These are phyloP conservation scores for Capitulum mitella DNA, from an alignment of 2,888 invertebrate genomes.

Conservation along the genomic window DNA sequence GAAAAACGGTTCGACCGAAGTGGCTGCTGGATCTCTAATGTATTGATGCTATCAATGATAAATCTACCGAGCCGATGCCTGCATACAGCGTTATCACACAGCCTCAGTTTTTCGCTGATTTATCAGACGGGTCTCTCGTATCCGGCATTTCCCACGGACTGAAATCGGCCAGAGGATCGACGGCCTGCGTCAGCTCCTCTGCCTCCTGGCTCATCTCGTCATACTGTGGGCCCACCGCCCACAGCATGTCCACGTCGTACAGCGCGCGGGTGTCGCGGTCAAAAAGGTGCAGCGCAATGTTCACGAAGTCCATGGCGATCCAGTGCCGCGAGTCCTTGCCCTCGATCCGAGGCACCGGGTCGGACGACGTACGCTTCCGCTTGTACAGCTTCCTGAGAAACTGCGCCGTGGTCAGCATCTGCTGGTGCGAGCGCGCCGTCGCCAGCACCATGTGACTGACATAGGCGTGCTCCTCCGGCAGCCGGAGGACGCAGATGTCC, in stretches of 20 bases:
- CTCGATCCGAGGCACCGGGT: conserved; percentile 66
- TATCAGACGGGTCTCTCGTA: too few species aligned
- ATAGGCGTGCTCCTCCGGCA: conserved; percentile 6
- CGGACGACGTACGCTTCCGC: conserved; percentile 41
- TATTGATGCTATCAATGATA: too few species aligned
- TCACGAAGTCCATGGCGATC: conserved; percentile 77
- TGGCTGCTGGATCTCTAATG: too few species aligned
- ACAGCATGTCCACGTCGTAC: background rate
- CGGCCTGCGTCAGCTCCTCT: background rate
- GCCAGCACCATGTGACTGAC: background rate
- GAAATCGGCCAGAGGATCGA: background rate
- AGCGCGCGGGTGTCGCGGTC: background rate
- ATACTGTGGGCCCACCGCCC: background rate
- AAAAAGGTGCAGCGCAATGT: conserved; percentile 1
- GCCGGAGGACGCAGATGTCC: background rate
- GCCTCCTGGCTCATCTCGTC: background rate
- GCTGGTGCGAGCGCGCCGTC: background rate
- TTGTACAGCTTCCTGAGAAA: background rate
- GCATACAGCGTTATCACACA: too few species aligned
- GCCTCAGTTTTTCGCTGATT: too few species aligned
- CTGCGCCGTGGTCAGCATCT: conserved; percentile 3
- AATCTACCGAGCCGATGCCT: too few species aligned
- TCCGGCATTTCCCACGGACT: too few species aligned
- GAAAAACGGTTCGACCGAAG: too few species aligned
- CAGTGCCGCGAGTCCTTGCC: conserved; percentile 69